Conservation (phyloP, 2,888 invertebrate species). For the Physocephala rufipes region DNA sequence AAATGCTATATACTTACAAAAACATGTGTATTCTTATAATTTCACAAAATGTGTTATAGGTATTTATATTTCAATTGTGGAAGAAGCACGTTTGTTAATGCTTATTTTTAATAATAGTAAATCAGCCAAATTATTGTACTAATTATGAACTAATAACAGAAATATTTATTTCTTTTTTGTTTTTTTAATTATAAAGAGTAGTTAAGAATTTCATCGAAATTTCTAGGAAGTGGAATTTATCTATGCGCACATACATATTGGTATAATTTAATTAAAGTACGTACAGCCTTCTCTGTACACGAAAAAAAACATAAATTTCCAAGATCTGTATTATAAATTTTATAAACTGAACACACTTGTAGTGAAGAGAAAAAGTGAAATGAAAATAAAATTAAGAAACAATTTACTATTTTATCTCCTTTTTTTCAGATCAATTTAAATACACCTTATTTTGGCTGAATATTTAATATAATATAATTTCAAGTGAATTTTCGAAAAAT, state of each 20-base stretch:
- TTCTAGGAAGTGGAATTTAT: too few relatives aligned
- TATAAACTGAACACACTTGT: slow-evolving; percentile 1
- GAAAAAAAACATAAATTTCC: too few relatives aligned
- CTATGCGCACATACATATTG: not conserved
- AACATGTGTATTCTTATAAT: slow-evolving; percentile 5
- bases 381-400: not conserved
- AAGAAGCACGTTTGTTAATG: not conserved
- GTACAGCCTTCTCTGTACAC: not conserved
- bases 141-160: slow-evolving; percentile 7
- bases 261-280: not conserved
- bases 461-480: too few relatives aligned
- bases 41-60: slow-evolving; percentile 7
- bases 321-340: not conserved
- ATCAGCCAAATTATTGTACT: slow-evolving; percentile 29
- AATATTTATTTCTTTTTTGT: slow-evolving; percentile 23
- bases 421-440: not conserved
- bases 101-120: slow-evolving; percentile 11
- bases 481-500: too few relatives aligned
- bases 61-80: slow-evolving; percentile 2
- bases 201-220: too few relatives aligned
- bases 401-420: not conserved
- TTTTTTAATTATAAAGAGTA: not conserved
- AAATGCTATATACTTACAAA: not conserved
- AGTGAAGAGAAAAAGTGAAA: not conserved
- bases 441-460: too few relatives aligned